Evolutionary conservation across 37 sponge, comb jelly and placozoan species (phyloP).

Genomic region (Ephydatia muelleri): DNA sequence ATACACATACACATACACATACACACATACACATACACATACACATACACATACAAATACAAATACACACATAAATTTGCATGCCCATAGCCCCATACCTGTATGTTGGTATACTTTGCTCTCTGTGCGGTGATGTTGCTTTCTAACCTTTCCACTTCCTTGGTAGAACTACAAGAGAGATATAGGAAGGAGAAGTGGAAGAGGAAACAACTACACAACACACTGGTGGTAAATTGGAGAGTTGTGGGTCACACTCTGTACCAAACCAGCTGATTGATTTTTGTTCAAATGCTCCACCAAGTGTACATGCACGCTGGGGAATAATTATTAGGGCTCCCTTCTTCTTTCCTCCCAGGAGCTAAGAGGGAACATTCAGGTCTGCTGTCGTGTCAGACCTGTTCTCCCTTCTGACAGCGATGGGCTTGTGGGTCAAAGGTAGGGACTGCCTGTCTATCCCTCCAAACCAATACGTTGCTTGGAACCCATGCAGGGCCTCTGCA

Average conservation of each 20-base stretch:
- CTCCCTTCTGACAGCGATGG: conserved; percentile 36
- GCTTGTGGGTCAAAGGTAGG: background rate
- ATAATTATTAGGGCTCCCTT: background rate
- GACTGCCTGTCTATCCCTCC: no score
- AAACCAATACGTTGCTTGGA: no score
- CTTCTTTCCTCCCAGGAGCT: conserved; percentile 39
- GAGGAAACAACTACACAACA: conserved; percentile 65
- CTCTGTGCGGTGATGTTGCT: no score
- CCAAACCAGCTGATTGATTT: no score
- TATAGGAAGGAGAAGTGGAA: conserved; percentile 46
- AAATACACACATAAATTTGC: no score
- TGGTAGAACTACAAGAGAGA: conserved; percentile 10
- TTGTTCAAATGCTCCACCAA: no score
- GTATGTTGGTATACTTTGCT: no score
- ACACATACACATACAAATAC: background rate
- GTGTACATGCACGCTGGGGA: background rate
- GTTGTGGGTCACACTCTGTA: background rate
- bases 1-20: no score
- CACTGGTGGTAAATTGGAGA: conserved; percentile 29
- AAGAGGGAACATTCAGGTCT: conserved; percentile 74
- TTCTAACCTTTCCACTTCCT: no score
- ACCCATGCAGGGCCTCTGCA: background rate
- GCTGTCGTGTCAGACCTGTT: conserved; percentile 66
- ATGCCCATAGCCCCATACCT: no score
- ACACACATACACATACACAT: no score